These are phyloP conservation scores for Herpetotheres cachinnans DNA, from an alignment of 2,113 vertebrate genomes.

Conservation along the genomic window DNA sequence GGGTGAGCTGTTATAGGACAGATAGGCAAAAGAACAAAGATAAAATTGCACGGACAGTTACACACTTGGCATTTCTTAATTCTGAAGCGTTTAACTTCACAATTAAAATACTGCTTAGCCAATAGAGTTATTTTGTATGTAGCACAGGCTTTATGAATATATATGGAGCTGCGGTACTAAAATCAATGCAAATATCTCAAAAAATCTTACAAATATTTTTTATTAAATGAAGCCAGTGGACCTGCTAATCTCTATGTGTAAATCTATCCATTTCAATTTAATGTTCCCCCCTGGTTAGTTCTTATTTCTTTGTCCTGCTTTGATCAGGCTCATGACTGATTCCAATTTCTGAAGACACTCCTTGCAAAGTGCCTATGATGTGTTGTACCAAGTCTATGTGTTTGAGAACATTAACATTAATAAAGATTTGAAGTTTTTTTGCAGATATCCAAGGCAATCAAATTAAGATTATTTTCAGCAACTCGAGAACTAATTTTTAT, in stretches of 20 bases:
- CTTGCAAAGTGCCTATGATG: neutral
- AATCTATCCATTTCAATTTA: neutral
- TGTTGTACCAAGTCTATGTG: neutral
- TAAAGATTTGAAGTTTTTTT: neutral
- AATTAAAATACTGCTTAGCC: neutral
- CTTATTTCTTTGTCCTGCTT: neutral
- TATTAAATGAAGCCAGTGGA: neutral
- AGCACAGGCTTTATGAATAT: neutral
- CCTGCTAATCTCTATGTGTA: neutral
- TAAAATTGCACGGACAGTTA: neutral
- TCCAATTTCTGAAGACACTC: neutral
- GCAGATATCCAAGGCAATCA: neutral
- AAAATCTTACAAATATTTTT: neutral
- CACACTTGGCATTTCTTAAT: neutral
- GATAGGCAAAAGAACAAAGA: neutral
- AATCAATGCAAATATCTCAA: neutral
- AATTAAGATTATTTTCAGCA: neutral
- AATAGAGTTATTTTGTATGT: neutral
- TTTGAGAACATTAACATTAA: neutral
- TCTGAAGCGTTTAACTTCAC: neutral
- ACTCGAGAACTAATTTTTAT: neutral
- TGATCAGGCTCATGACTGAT: neutral
- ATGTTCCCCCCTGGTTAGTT: neutral
- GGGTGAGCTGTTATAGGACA: neutral
- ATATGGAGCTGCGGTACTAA: neutral